Conservation (phyloP, 2,797 vertebrate genomes). For the Coregonus ussuriensis region DNA sequence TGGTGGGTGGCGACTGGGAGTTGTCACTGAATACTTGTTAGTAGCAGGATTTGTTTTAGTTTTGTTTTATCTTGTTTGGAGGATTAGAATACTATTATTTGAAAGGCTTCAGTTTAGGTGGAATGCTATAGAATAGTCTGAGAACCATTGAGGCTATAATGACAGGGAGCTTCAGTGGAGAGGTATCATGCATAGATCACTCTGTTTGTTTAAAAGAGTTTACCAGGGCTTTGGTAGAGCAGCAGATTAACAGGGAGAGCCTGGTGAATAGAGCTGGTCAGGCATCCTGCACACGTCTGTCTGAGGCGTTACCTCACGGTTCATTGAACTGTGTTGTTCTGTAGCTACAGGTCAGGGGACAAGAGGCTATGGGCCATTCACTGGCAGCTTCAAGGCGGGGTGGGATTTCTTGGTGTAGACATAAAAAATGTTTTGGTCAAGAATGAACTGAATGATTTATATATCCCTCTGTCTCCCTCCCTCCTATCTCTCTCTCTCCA, state of each 20-base stretch:
- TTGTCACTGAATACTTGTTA: background rate
- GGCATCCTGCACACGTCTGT: background rate
- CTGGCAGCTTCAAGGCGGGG: background rate
- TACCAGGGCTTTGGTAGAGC: background rate
- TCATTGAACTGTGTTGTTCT: background rate
- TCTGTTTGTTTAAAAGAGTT: background rate
- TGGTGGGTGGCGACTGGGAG: background rate
- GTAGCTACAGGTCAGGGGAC: background rate
- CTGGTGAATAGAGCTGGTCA: background rate
- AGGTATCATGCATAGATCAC: background rate
- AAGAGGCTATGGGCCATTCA: background rate
- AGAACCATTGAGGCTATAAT: background rate
- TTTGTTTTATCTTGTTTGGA: background rate
- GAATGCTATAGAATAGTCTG: background rate
- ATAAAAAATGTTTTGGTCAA: background rate
- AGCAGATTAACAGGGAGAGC: background rate
- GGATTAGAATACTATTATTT: background rate
- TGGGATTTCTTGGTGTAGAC: background rate
- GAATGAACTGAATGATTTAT: background rate
- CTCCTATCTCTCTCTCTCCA: slow-evolving; percentile 36
- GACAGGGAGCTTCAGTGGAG: background rate
- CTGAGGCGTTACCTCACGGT: background rate
- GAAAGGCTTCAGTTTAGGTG: background rate
- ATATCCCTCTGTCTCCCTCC: background rate
- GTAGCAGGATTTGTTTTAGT: background rate